Evolutionary conservation across 2,113 vertebrate species (phyloP).

Genomic region (human (Homo sapiens)): GRCh38 chr14:104645001-104645500

Average conservation of each 20-base stretch:
- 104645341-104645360: not conserved
- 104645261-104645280: rapidly evolving
- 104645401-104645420: rapidly evolving
- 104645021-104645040: not conserved
- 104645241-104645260: not conserved
- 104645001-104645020: not conserved
- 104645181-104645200: rapidly evolving
- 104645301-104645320: not conserved
- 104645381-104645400: rapidly evolving
- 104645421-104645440: rapidly evolving
- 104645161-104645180: not conserved
- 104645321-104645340: not conserved
- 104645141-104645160: not conserved
- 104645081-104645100: not conserved
- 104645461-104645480: rapidly evolving
- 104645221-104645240: rapidly evolving
- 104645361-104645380: too few relatives aligned
- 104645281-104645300: rapidly evolving
- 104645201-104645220: rapidly evolving
- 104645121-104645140: not conserved
- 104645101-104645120: not conserved
- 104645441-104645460: rapidly evolving
- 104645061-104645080: rapidly evolving
- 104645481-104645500: rapidly evolving
- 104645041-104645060: rapidly evolving